phyloP scores from a whole-genome alignment of 2,113 vertebrate genomes.

The Sinocyclocheilus maitianheensis region DNA sequence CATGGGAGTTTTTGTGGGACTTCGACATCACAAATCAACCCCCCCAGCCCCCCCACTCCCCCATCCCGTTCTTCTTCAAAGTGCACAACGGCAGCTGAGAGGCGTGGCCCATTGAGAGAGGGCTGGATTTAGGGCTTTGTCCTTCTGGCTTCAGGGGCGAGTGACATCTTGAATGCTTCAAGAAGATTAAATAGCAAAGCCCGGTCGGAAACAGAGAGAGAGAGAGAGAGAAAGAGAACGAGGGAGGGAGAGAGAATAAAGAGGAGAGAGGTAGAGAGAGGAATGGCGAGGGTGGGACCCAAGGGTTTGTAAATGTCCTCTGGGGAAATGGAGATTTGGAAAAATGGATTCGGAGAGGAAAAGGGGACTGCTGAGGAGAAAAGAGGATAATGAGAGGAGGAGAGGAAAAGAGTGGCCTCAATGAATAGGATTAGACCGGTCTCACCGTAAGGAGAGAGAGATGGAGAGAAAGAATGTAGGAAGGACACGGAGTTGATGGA shows the following conservation, averaged over 20 bases:
- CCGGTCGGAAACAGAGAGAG: constrained; percentile 79
- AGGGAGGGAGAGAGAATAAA: constrained; percentile 58
- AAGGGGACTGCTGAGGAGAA: constrained; percentile 79
- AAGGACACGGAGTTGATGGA: constrained; percentile 30
- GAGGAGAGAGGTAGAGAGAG: constrained; percentile 36
- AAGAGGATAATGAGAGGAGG: constrained; percentile 55
- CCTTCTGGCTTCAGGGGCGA: constrained; percentile 86
- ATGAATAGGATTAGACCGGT: constrained; percentile 87
- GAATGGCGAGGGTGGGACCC: constrained; percentile 44
- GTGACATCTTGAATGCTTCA: constrained; percentile 93
- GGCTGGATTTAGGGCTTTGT: constrained; percentile 84
- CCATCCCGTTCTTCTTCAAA: constrained; percentile 78
- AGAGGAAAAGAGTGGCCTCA: constrained; percentile 67
- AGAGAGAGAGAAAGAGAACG: constrained; percentile 64
- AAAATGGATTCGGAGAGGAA: constrained; percentile 62
- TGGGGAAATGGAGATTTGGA: constrained; percentile 26
- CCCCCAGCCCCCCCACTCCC: constrained; percentile 21
- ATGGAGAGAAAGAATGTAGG: constrained; percentile 40
- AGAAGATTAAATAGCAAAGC: constrained; percentile 93
- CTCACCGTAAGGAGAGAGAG: constrained; percentile 77
- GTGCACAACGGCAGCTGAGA: constrained; percentile 79
- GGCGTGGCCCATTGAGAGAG: constrained; percentile 78
- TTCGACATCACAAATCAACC: constrained; percentile 68
- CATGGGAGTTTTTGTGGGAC: constrained; percentile 66
- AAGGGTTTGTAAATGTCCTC: constrained; percentile 47